phyloP scores from a whole-genome alignment of 2,888 invertebrate genomes.

The Calameuta pallipes region DNA sequence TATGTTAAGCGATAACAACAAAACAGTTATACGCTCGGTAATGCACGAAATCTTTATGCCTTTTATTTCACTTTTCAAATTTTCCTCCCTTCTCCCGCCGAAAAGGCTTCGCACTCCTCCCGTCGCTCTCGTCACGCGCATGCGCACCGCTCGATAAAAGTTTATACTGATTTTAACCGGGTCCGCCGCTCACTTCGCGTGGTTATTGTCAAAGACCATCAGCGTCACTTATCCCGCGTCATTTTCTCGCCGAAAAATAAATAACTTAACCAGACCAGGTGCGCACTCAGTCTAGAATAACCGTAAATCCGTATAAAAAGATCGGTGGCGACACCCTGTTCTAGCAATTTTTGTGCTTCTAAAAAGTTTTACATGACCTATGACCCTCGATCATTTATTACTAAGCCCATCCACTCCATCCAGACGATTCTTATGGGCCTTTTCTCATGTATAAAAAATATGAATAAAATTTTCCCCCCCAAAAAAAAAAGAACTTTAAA shows the following conservation, averaged over 20 bases:
- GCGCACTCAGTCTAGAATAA: background rate
- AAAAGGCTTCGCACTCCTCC: accelerated
- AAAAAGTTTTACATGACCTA: background rate
- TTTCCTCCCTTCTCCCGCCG: background rate
- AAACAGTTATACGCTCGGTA: background rate
- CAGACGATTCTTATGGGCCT: background rate
- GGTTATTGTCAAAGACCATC: conserved; percentile 11
- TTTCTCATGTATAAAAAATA: background rate
- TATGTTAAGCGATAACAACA: background rate
- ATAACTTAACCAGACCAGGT: conserved; percentile 17
- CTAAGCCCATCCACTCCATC: background rate
- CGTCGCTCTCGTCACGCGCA: too few relatives aligned
- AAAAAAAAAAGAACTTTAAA: background rate
- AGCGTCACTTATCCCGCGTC: conserved; percentile 19
- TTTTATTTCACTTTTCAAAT: background rate
- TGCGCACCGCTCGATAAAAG: conserved; percentile 10
- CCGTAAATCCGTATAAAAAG: background rate
- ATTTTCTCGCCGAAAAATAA: conserved; percentile 18
- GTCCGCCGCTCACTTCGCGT: conserved; percentile 10
- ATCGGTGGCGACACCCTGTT: too few relatives aligned
- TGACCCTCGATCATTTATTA: background rate
- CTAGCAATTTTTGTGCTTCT: background rate
- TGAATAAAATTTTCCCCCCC: background rate
- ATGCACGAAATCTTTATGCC: background rate
- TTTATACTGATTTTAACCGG: conserved; percentile 13